Evolutionary conservation across 2,797 vertebrate species (phyloP).

Genomic region (Platyrinchus mystaceus): DNA sequence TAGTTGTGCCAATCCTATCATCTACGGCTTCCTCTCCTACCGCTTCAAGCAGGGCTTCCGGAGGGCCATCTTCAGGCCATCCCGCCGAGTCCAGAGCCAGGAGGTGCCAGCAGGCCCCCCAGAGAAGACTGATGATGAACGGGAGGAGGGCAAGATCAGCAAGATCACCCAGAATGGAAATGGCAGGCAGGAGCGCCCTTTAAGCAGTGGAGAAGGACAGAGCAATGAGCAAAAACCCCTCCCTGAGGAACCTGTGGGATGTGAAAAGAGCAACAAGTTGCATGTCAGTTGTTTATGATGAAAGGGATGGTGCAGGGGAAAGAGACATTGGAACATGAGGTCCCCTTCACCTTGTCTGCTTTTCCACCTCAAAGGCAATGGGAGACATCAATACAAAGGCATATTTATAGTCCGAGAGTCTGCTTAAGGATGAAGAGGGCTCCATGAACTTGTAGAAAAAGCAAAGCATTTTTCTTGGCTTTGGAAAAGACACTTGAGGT

Average conservation of each 20-base stretch:
- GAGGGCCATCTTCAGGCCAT: conserved; percentile 80
- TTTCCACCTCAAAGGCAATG: neutral
- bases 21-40: conserved; percentile 94
- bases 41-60: conserved; percentile 96
- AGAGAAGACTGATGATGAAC: conserved; percentile 54
- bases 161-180: conserved; percentile 69
- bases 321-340: neutral
- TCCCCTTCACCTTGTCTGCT: neutral
- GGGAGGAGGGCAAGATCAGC: conserved; percentile 65
- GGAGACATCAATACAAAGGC: neutral
- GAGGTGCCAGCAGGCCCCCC: conserved; percentile 30
- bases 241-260: conserved; percentile 57
- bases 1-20: conserved; percentile 95
- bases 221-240: conserved; percentile 63
- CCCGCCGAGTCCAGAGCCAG: conserved; percentile 75
- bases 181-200: conserved; percentile 3
- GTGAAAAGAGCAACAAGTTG: conserved; percentile 51
- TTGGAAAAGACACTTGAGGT: neutral
- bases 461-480: neutral
- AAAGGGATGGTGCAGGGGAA: neutral
- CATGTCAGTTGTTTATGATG: conserved; percentile 74
- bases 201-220: neutral
- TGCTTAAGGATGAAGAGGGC: neutral
- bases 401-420: neutral
- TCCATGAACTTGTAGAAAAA: neutral